Conservation (phyloP, 1,140 invertebrate genomes). For the Trichoplusia ni region DNA sequence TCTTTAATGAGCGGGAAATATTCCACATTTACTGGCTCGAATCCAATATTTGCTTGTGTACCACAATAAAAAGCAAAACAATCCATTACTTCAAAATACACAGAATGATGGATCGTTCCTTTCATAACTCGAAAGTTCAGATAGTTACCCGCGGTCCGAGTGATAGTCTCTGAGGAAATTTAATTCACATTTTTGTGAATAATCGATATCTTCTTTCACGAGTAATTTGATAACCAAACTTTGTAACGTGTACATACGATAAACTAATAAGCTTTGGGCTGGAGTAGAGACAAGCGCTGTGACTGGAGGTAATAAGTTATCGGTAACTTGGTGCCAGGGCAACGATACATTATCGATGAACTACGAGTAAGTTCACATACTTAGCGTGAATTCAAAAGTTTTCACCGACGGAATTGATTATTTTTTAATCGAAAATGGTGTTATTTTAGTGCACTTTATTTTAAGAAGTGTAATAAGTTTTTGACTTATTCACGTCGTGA, state of each 20-base stretch:
- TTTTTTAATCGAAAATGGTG: background rate
- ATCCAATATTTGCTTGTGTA: conserved; percentile 4
- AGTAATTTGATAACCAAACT: conserved; percentile 29
- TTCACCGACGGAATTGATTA: conserved; percentile 14
- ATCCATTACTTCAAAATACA: conserved; percentile 30
- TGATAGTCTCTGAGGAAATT: conserved; percentile 7
- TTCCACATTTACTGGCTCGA: background rate
- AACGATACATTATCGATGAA: conserved; percentile 30
- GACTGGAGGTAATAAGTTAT: conserved; percentile 29
- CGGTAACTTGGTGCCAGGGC: conserved; percentile 8
- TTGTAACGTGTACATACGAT: conserved; percentile 7
- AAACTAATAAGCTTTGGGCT: conserved; percentile 37
- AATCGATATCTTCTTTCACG: conserved; percentile 24
- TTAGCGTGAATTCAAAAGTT: conserved; percentile 31
- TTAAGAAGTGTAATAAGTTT: too few relatives aligned
- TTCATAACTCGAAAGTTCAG: conserved; percentile 20
- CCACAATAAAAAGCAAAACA: conserved; percentile 17
- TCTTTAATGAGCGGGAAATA: too few relatives aligned
- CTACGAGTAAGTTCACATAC: conserved; percentile 4
- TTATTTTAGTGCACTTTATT: too few relatives aligned
- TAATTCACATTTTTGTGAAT: conserved; percentile 18
- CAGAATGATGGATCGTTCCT: conserved; percentile 32
- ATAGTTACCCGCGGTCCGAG: conserved; percentile 13
- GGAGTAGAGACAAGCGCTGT: conserved; percentile 32
- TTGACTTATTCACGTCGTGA: too few relatives aligned